Conservation (phyloP, 2,113 vertebrate species). For the Brachyhypopomus gauderio region DNA sequence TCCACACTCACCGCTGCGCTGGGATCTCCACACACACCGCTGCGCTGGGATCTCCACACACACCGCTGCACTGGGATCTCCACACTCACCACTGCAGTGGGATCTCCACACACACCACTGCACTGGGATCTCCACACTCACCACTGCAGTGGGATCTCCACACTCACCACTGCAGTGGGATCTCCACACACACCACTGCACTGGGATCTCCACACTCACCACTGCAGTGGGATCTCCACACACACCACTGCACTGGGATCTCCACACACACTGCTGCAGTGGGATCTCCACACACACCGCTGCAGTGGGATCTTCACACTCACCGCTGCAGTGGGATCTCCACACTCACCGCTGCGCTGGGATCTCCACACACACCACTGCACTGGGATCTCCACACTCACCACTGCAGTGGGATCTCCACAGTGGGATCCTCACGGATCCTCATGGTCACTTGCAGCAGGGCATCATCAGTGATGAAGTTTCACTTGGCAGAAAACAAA, state of each 20-base stretch:
- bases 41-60: not conserved
- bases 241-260: not conserved
- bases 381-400: not conserved
- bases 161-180: slow-evolving; percentile 9
- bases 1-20: no score
- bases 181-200: not conserved
- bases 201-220: no score
- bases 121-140: not conserved
- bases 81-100: not conserved
- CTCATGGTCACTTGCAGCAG: no score
- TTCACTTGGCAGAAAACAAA: not conserved
- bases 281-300: not conserved
- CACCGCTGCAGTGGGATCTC: not conserved
- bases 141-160: not conserved
- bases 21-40: no score
- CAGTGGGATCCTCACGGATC: no score
- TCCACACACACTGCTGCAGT: slow-evolving; percentile 36
- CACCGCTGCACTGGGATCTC: not conserved
- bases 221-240: not conserved
- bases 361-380: no score
- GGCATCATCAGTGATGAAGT: no score
- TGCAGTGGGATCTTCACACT: no score
- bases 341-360: not conserved
- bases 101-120: no score
- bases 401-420: not conserved